Evolutionary conservation across 2,888 invertebrate genomes (phyloP), one percentile per base, ranked within the genome.

Genomic region (Hirtodrosophila cameraria): DNA sequence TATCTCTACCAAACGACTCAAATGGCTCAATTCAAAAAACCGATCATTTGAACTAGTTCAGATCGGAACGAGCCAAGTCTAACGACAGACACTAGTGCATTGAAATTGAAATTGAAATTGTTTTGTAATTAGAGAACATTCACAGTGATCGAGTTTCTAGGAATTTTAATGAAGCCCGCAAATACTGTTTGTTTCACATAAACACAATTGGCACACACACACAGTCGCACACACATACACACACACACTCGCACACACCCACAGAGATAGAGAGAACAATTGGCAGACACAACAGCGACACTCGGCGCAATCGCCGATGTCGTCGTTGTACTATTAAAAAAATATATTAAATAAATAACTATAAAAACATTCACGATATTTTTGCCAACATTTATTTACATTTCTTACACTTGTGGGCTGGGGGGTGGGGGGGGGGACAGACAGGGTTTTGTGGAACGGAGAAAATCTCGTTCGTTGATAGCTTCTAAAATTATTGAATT

Each of bases 31-130:
- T n/a, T n/a, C n/a, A n/a, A n/a, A n/a, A n/a, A n/a, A n/a, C n/a
- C n/a, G n/a, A n/a, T n/a, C n/a, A n/a, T n/a, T n/a, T n/a, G n/a
- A n/a, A n/a, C n/a, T n/a, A n/a, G n/a, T n/a, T n/a, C n/a, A n/a
- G n/a, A n/a, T n/a, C n/a, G n/a, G n/a, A n/a, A n/a, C n/a, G n/a
- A n/a, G n/a, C n/a, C n/a, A n/a, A n/a, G n/a, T n/a, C n/a, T 39
- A 45, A 11, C 39, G 39, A n/a, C 11, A 53, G 42, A n/a, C n/a
- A n/a, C 33, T 42, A 36, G 38, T 75, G 50, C 76, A 64, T 71
- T 71, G 72, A 52, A 76, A 76, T 72, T 65, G 73, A n/a, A n/a
- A 64, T 71, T 71, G 72, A 52, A 76, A 76, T 72, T 65, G 73
- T n/a, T 53, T 60, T 65, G 73, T 72, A 72, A 72, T 72, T 72